These are phyloP conservation scores for Hucho hucho DNA, from an alignment of 2,113 vertebrate genomes.

Conservation along the genomic window DNA sequence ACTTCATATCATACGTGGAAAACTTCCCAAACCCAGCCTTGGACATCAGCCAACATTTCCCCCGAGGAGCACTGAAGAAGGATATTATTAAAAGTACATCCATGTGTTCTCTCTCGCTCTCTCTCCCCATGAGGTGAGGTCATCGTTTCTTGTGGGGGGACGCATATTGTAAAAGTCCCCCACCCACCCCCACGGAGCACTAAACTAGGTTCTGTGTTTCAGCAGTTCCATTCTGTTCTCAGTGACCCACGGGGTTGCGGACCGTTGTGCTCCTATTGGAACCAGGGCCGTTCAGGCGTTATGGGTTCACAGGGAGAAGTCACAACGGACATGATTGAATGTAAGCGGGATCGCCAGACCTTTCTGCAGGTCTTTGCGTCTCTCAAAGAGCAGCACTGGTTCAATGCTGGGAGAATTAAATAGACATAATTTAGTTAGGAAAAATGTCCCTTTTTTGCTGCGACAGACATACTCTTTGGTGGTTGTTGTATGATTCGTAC, in stretches of 20 bases:
- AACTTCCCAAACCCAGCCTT: conserved; percentile 13
- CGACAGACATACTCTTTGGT: background rate
- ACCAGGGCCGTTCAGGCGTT: conserved; percentile 34
- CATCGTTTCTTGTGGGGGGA: background rate
- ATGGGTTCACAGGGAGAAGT: conserved; percentile 40
- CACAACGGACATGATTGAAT: conserved; percentile 52
- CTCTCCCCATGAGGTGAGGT: conserved; percentile 19
- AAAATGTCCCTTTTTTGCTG: background rate
- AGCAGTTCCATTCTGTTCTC: conserved; percentile 19
- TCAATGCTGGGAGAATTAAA: background rate
- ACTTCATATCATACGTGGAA: conserved; percentile 3
- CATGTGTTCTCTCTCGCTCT: conserved; percentile 10
- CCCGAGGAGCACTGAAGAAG: background rate
- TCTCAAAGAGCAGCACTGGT: background rate
- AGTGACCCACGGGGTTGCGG: conserved; percentile 42
- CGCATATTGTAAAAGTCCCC: conserved; percentile 12
- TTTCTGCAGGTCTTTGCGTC: conserved; percentile 23
- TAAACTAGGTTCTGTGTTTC: conserved; percentile 10
- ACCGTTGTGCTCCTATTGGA: conserved; percentile 37
- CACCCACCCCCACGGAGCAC: background rate
- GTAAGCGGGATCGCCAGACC: conserved; percentile 44
- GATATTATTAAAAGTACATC: conserved; percentile 24
- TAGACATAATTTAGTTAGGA: background rate
- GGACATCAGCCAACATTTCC: background rate
- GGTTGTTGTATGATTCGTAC: background rate